Percentiles rank a stretch among this genome's conserved stretches.
Conservation (phyloP, 2,113 vertebrate genomes). For the Tachycineta bicolor region DNA sequence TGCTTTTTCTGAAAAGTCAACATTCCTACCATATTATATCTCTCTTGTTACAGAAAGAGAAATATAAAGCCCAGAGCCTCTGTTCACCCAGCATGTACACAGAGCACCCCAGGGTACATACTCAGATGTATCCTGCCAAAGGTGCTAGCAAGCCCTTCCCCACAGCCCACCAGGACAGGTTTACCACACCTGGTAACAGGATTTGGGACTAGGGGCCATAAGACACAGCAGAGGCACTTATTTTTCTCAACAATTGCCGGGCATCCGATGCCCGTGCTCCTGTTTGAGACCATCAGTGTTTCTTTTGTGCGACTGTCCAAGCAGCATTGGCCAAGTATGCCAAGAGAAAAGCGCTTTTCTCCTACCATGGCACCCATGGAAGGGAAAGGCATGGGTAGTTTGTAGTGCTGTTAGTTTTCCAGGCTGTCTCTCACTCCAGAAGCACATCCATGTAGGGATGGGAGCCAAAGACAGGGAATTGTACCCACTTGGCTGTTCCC, state of each 20-base stretch:
- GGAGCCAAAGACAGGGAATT: not conserved
- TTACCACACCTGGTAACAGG: accelerated
- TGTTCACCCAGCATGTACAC: accelerated
- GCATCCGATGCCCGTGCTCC: accelerated
- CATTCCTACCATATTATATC: not conserved
- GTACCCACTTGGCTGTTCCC: not conserved
- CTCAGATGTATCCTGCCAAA: not conserved
- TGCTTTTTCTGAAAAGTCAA: not conserved
- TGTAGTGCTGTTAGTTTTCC: not conserved
- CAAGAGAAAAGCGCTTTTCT: not conserved
- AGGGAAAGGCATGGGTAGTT: not conserved
- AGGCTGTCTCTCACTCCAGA: not conserved
- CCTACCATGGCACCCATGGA: not conserved
- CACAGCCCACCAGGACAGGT: not conserved
- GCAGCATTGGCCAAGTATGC: accelerated
- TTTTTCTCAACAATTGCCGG: not conserved
- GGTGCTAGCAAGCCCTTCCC: not conserved
- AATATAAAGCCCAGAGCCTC: not conserved
- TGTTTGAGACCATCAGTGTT: not conserved
- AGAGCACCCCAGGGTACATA: not conserved
- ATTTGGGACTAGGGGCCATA: not conserved
- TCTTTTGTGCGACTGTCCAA: not conserved
- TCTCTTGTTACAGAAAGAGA: not conserved
- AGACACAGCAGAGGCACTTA: not conserved
- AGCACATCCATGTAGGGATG: accelerated